phyloP scores from a whole-genome alignment of 2,888 invertebrate species.

The Xanthorhoe spadicearia region DNA sequence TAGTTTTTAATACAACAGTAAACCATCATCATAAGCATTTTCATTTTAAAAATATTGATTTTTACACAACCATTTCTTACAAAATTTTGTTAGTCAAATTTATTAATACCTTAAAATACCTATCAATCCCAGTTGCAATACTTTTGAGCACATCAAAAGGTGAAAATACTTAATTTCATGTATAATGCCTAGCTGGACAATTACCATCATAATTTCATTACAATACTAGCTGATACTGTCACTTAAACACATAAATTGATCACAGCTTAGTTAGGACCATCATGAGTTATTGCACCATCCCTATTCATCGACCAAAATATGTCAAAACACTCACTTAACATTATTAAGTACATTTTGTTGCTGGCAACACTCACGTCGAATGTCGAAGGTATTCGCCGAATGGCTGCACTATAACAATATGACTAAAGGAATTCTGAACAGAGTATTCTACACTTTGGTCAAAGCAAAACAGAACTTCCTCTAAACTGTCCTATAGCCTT shows the following conservation, averaged over 20 bases:
- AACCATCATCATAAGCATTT: slow-evolving; percentile 52
- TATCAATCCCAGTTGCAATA: slow-evolving; percentile 32
- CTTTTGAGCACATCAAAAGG: slow-evolving; percentile 61
- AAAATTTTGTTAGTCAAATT: slow-evolving; percentile 23
- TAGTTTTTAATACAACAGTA: slow-evolving; percentile 70
- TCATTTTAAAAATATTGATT: slow-evolving; percentile 48
- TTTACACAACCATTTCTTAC: slow-evolving; percentile 9
- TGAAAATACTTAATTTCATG: slow-evolving; percentile 41
- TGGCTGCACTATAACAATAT: too few relatives aligned
- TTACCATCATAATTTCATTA: slow-evolving; percentile 18
- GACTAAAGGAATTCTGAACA: too few relatives aligned
- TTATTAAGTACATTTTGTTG: background rate
- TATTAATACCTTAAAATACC: slow-evolving; percentile 6
- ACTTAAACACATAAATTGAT: slow-evolving; percentile 71
- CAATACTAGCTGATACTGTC: slow-evolving; percentile 47
- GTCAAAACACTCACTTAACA: slow-evolving; percentile 2
- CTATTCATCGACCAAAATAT: slow-evolving; percentile 8
- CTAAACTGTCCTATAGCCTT: slow-evolving; percentile 33
- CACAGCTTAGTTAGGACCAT: slow-evolving; percentile 77
- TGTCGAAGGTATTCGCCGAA: background rate
- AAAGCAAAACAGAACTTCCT: slow-evolving; percentile 31
- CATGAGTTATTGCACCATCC: slow-evolving; percentile 47
- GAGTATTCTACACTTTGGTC: slow-evolving; percentile 20
- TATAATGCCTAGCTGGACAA: slow-evolving; percentile 15
- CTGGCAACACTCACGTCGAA: background rate